Evolutionary conservation across 1,140 invertebrate species (phyloP), one percentile per base, ranked within the genome.

Genomic region (Drosophila pallidifrons): DNA sequence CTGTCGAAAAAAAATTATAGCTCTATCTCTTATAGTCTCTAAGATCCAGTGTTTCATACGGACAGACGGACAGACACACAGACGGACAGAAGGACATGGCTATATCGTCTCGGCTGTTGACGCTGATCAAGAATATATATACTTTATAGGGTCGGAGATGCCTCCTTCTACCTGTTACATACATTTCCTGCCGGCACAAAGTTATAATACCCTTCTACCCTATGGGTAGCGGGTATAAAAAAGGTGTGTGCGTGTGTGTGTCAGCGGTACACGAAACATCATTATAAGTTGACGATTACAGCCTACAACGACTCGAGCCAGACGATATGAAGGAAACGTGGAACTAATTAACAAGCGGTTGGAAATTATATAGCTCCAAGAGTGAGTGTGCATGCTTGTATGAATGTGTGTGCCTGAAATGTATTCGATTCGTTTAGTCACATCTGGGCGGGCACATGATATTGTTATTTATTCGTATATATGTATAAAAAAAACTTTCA

Each of bases 321-420:
- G 11, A 8, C 11, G 38, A 28, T 49, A 61, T 52, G 47, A 43
- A 49, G 30, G 43, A 57, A 52, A 59, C 82, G 75, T 85, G 69
- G 32, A 69, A 82, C 67, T 72, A 87, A 86, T 86, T 87, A 87
- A 75, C 54, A 78, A 81, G 41, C 41, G 41, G 41, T 75, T 69
- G 82, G 66, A 73, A 67, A 59, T 72, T 25, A 51, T 67, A 43
- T 66, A 43, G 46, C 13, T 38, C 35, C 3, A 47, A 25, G 10
- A 0, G 6, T 16, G 15, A 57, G n/a, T 25, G 28, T 46, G 41
- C 30, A 49, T 68, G 4, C 38, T 51, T 55, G 13, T 35, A 30
- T 43, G 47, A 5, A 20, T 38, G n/a, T 52, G n/a, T 52, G 47
- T 41, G 16, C 10, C 10, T 63, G 13, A 16, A 38, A 32, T 54